Conservation (phyloP, 2,797 vertebrate genomes). For the Heliangelus exortis region DNA sequence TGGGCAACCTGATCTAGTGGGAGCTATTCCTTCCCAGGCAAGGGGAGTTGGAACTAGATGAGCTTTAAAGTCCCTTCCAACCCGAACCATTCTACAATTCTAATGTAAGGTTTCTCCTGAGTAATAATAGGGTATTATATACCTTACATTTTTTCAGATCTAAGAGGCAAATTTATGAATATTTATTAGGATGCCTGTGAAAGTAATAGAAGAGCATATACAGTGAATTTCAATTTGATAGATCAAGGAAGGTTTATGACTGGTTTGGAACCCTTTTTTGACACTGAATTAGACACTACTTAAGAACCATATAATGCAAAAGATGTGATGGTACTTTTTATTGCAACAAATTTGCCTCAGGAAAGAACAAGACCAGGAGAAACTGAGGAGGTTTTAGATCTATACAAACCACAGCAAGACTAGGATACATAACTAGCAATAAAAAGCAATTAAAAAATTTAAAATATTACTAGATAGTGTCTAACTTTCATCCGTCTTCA, state of each 20-base stretch:
- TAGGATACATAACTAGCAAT: not conserved
- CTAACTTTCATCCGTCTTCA: not conserved
- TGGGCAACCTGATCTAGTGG: too few relatives aligned
- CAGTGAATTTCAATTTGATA: not conserved
- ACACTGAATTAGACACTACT: not conserved
- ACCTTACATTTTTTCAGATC: not conserved
- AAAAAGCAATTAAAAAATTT: not conserved
- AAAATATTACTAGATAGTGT: not conserved
- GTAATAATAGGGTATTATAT: not conserved
- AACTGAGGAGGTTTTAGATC: not conserved
- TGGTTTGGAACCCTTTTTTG: not conserved
- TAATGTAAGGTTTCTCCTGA: not conserved
- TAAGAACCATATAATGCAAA: not conserved
- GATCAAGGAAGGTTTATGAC: not conserved
- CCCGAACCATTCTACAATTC: too few relatives aligned
- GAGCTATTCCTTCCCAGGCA: too few relatives aligned
- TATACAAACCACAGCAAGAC: not conserved
- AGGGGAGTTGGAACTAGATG: too few relatives aligned
- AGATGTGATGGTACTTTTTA: not conserved
- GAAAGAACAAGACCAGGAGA: not conserved
- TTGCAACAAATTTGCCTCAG: not conserved
- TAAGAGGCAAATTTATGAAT: not conserved
- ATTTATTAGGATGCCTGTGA: not conserved
- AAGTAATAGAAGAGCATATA: not conserved
- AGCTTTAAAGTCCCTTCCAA: too few relatives aligned